Percentiles rank a stretch among this genome's conserved stretches.
phyloP scores from a whole-genome alignment of 2,797 vertebrate genomes.

The Gastrophryne carolinensis region DNA sequence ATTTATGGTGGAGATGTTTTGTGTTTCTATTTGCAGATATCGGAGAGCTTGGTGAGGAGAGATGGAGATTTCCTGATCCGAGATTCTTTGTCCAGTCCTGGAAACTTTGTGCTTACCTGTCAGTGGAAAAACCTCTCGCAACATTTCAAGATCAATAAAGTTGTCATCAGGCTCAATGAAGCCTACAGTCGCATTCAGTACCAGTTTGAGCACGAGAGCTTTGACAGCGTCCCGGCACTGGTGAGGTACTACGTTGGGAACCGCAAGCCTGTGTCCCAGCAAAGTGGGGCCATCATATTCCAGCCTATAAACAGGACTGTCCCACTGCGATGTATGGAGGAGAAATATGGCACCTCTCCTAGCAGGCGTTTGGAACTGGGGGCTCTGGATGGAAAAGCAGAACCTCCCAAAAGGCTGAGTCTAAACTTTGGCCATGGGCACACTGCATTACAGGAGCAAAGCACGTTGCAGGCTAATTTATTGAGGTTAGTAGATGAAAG shows the following conservation, averaged over 20 bases:
- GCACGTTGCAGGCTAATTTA: conserved; percentile 72
- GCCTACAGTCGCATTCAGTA: conserved; percentile 90
- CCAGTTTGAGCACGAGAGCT: conserved; percentile 87
- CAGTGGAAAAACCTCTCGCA: conserved; percentile 91
- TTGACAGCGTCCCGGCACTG: conserved; percentile 87
- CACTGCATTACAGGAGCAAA: conserved; percentile 68
- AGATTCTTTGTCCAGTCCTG: conserved; percentile 91
- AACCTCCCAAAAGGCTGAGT: conserved; percentile 80
- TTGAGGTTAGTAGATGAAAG: conserved; percentile 73
- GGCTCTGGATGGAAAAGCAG: conserved; percentile 67
- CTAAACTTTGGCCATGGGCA: conserved; percentile 74
- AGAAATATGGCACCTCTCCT: conserved; percentile 78
- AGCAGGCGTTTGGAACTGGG: conserved; percentile 55
- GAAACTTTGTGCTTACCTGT: conserved; percentile 92
- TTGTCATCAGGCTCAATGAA: conserved; percentile 82
- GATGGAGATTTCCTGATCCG: conserved; percentile 96
- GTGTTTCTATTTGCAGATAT: conserved; percentile 72
- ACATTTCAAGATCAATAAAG: conserved; percentile 95
- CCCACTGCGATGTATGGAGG: conserved; percentile 87
- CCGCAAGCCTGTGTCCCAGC: conserved; percentile 86
- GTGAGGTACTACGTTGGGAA: conserved; percentile 92
- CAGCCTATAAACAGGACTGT: conserved; percentile 89
- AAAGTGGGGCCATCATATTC: conserved; percentile 91
- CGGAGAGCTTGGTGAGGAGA: conserved; percentile 85
- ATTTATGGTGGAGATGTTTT: background rate